Evolutionary conservation across 2,113 vertebrate genomes (phyloP).

Genomic region (Pedetes capensis): DNA sequence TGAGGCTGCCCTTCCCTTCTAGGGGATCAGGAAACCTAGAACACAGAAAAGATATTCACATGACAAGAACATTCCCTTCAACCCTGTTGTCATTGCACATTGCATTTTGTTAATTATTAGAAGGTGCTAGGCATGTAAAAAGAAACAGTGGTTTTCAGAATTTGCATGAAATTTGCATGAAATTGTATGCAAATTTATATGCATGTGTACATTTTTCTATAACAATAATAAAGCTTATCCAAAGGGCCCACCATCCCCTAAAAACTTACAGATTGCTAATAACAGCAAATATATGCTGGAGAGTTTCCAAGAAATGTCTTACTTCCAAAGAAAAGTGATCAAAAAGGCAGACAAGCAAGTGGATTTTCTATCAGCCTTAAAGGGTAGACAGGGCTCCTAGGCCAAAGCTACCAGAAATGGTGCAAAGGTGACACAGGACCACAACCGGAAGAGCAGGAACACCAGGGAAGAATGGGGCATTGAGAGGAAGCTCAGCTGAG

Average conservation of each 20-base stretch:
- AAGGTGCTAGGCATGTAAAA: background rate
- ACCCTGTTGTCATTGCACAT: background rate
- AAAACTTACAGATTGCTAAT: slow-evolving; percentile 30
- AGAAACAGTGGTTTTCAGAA: background rate
- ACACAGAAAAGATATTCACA: background rate
- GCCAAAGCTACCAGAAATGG: accelerated
- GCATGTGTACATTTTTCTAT: background rate
- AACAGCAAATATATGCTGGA: background rate
- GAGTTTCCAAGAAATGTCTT: background rate
- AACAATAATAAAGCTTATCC: background rate
- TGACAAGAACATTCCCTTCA: background rate
- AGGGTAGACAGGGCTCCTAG: background rate
- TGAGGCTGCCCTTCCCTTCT: background rate
- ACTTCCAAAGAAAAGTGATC: slow-evolving; percentile 41
- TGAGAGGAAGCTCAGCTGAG: accelerated
- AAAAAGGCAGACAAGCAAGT: background rate
- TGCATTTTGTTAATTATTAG: background rate
- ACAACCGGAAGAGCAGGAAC: background rate
- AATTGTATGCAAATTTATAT: background rate
- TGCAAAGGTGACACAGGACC: background rate
- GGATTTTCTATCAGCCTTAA: background rate
- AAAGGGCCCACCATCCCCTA: background rate
- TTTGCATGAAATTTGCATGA: background rate
- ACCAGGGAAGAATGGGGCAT: background rate
- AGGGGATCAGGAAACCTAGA: background rate